Base-by-base conservation (phyloP, 2,888 invertebrate genomes). In the Eueremaeus valkanovi region DNA sequence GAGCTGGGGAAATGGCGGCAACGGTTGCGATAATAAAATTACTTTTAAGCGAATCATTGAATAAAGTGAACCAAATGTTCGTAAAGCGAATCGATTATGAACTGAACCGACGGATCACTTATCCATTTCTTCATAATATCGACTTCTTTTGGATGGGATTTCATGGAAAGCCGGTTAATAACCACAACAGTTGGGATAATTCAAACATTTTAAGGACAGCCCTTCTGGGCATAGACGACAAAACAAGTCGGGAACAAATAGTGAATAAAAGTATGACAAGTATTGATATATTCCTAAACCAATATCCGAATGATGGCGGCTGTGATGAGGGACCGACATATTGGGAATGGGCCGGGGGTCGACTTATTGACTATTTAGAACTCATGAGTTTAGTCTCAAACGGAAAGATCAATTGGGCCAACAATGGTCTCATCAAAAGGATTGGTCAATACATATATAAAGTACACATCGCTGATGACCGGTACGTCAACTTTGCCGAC, bases 131-230 rank as follows among this genome's bases (percentile, higher is more conserved):
- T 16, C 29, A 63, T 58, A 68, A 68, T 24, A 27, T 40, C 24
- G 42, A 73, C 29, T 55, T 73, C 55, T 58, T n/a, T 33, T 73
- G 73, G 73, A 24, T 55, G 66, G 73, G 73, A 51, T 73, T 73
- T 42, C 27, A 42, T 2, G 36, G 36, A 2, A 5, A 73, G n/a
- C 33, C 13, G 8, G 73, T 73, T 33, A 73, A 73, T 58, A 73
- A 73, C 36, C 58, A 58, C n/a, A 73, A 73, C 33, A 11, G 21
- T 40, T 73, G 73, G 55, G 51, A 42, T 45, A 73, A 58, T 27
- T 51, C 45, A 8, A 51, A 73, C 70, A 58, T 58, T 45, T 21
- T 72, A 18, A 72, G 36, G 29, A 58, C 73, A 33, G 73, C 73
- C 5, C 51, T 72, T 11, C 68, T 58, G 16, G 55, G 21, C n/a